A percentile compares a stretch with the other conserved stretches of the same genome.
Evolutionary conservation across 2,797 vertebrate genomes (phyloP).

Genomic region (Melanotaenia nigrans): DNA sequence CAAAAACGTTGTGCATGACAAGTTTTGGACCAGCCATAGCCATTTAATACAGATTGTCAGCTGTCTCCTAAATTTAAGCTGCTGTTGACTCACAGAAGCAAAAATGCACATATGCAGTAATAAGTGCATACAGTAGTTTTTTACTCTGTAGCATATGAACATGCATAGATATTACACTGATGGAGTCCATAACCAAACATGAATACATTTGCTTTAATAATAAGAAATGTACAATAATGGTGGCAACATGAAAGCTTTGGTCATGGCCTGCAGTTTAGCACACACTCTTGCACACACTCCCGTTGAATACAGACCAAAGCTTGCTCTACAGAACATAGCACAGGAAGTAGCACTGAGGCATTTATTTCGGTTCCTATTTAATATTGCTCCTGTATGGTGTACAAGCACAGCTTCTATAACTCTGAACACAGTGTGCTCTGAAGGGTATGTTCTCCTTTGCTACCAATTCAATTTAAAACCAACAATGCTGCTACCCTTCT

Average conservation of each 20-base stretch:
- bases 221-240: not conserved
- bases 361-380: slow-evolving; percentile 60
- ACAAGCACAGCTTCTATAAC: slow-evolving; percentile 2
- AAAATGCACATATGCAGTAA: not conserved
- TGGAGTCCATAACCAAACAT: not conserved
- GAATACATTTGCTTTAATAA: not conserved
- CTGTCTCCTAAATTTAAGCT: not conserved
- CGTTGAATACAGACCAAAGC: not conserved
- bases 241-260: not conserved
- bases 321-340: not conserved
- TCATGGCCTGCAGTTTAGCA: not conserved
- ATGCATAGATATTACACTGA: not conserved
- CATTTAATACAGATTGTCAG: not conserved
- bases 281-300: not conserved
- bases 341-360: slow-evolving; percentile 36
- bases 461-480: slow-evolving; percentile 53
- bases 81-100: not conserved
- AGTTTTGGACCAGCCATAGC: not conserved
- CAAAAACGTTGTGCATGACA: not conserved
- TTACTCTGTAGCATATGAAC: too few species aligned
- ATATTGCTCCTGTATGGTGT: slow-evolving; percentile 20
- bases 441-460: slow-evolving; percentile 27
- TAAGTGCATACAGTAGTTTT: too few species aligned
- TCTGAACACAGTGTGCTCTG: slow-evolving; percentile 32
- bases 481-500: slow-evolving; percentile 23